Conservation (phyloP, 2,797 vertebrate species). For the Gymnodraco acuticeps region DNA sequence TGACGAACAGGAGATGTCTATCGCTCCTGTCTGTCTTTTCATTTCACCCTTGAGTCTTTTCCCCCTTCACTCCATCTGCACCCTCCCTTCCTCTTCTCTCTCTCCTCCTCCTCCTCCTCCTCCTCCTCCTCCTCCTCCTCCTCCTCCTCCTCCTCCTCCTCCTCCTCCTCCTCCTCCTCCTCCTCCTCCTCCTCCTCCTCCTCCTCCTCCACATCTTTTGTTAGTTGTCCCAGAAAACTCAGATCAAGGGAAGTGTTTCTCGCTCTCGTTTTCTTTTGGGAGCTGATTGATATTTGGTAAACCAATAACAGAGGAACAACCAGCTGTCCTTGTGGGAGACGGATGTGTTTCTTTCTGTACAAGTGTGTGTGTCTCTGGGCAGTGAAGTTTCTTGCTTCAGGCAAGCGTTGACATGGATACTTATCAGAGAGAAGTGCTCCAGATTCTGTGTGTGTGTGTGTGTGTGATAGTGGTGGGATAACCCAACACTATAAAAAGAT, state of each 20-base stretch:
- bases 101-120: too few relatives aligned
- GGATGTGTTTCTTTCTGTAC: conserved; percentile 17
- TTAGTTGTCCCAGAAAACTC: conserved; percentile 53
- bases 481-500: conserved; percentile 72
- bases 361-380: conserved; percentile 42
- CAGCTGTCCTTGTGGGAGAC: conserved; percentile 41
- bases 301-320: conserved; percentile 26
- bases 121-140: neutral
- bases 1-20: conserved; percentile 60
- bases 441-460: conserved; percentile 39
- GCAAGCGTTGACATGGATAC: conserved; percentile 61
- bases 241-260: conserved; percentile 7
- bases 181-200: neutral
- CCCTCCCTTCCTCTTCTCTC: neutral
- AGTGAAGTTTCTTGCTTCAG: conserved; percentile 52
- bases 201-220: conserved; percentile 37
- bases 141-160: conserved; percentile 6
- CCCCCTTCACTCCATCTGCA: conserved; percentile 29
- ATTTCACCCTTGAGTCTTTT: conserved; percentile 19
- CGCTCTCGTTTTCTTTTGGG: conserved; percentile 19
- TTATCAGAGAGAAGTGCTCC: conserved; percentile 66
- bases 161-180: neutral
- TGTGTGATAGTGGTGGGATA: conserved; percentile 42
- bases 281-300: conserved; percentile 33
- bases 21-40: conserved; percentile 43